Percentiles rank a stretch among this genome's conserved stretches.
Conservation (phyloP, 2,888 invertebrate species). For the Stenolophus ochropezus region DNA sequence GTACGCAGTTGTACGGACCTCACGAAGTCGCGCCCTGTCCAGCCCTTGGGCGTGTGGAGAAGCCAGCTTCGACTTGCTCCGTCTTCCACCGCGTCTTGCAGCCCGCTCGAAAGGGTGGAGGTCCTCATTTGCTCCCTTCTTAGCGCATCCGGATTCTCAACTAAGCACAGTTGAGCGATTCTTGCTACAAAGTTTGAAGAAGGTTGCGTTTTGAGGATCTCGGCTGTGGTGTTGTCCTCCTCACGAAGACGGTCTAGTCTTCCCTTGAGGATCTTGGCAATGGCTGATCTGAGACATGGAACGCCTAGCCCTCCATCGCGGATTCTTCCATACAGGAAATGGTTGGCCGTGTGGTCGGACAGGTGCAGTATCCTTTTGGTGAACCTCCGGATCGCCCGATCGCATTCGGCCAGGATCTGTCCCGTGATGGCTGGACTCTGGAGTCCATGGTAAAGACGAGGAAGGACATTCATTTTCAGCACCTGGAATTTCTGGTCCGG, state of each 20-base stretch:
- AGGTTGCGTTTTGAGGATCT: background rate
- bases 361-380: background rate
- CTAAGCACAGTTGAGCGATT: background rate
- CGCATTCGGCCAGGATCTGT: background rate
- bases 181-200: background rate
- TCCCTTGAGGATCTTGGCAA: background rate
- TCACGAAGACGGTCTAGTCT: background rate
- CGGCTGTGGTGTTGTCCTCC: background rate
- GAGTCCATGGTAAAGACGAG: no score
- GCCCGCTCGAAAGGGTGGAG: no score
- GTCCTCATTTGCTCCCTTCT: background rate
- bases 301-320: background rate
- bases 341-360: slow-evolving; percentile 1
- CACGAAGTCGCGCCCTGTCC: slow-evolving; percentile 61
- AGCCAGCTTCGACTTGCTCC: slow-evolving; percentile 62
- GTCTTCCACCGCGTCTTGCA: no score
- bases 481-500: background rate
- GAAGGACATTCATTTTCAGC: background rate
- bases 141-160: background rate
- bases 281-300: background rate
- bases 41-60: slow-evolving; percentile 54
- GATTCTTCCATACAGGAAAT: background rate
- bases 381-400: background rate
- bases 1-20: slow-evolving; percentile 60
- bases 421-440: no score